A percentile compares a stretch with the other conserved stretches of the same genome.
phyloP scores from a whole-genome alignment of 2,113 vertebrate species.

The Butastur rufipennis region DNA sequence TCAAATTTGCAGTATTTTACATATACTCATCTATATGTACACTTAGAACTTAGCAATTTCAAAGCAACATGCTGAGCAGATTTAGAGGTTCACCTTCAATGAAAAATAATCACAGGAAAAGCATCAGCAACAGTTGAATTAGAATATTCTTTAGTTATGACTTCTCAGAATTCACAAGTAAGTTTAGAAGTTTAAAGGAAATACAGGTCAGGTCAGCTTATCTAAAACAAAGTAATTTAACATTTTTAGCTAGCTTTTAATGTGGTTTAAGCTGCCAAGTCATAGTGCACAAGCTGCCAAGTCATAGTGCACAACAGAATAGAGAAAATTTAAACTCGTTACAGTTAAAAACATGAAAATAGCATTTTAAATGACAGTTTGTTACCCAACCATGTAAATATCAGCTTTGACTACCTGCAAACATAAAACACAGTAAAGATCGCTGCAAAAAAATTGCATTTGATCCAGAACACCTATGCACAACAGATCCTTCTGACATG shows the following conservation, averaged over 20 bases:
- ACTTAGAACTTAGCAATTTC: background rate
- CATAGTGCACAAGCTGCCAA: background rate
- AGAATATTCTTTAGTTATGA: background rate
- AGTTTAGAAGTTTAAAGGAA: background rate
- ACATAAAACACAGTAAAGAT: background rate
- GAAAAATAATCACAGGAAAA: background rate
- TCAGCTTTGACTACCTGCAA: background rate
- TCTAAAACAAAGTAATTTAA: background rate
- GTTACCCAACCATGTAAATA: background rate
- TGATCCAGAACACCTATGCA: background rate
- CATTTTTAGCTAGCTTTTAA: background rate
- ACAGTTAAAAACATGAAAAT: background rate
- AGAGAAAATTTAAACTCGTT: background rate
- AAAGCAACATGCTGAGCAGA: background rate
- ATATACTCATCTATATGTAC: background rate
- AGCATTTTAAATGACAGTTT: background rate
- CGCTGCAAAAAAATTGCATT: fast-evolving
- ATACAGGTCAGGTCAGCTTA: background rate
- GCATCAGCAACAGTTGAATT: background rate
- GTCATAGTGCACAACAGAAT: background rate
- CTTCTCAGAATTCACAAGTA: background rate
- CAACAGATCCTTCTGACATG: background rate
- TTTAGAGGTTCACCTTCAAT: background rate
- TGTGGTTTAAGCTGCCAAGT: background rate
- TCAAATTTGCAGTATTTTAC: background rate